Conservation (phyloP, 2,113 vertebrate genomes). For the Capra hircus region DNA sequence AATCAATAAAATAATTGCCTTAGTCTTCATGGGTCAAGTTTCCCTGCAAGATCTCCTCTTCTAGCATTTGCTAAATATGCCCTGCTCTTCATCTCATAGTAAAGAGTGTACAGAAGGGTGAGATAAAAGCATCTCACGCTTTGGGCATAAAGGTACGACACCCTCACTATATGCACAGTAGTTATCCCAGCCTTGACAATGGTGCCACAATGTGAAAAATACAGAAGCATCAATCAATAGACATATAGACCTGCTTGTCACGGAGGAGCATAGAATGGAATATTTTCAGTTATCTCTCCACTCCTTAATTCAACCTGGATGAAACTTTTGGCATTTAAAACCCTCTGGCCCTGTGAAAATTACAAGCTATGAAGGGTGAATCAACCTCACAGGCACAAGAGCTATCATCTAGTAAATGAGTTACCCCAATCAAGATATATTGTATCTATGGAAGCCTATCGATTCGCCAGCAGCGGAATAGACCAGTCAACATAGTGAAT, state of each 20-base stretch:
- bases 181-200: neutral
- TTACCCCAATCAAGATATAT: neutral
- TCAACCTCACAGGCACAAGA: neutral
- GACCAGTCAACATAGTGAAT: neutral
- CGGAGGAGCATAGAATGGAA: neutral
- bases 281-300: neutral
- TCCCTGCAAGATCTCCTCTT: neutral
- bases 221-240: neutral
- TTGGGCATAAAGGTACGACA: neutral
- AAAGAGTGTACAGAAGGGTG: neutral
- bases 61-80: neutral
- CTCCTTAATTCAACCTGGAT: neutral
- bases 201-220: neutral
- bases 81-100: neutral
- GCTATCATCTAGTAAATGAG: neutral
- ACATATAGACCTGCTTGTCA: neutral
- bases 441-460: neutral
- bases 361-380: neutral
- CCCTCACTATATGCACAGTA: rapidly evolving
- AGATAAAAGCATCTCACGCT: neutral
- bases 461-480: neutral
- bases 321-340: neutral
- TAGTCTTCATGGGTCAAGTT: neutral
- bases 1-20: neutral
- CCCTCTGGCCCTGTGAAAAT: neutral